A percentile compares a stretch with the other conserved stretches of the same genome.
Evolutionary conservation across 2,888 invertebrate species (phyloP).

Genomic region (Aphidoletes aphidimyza): DNA sequence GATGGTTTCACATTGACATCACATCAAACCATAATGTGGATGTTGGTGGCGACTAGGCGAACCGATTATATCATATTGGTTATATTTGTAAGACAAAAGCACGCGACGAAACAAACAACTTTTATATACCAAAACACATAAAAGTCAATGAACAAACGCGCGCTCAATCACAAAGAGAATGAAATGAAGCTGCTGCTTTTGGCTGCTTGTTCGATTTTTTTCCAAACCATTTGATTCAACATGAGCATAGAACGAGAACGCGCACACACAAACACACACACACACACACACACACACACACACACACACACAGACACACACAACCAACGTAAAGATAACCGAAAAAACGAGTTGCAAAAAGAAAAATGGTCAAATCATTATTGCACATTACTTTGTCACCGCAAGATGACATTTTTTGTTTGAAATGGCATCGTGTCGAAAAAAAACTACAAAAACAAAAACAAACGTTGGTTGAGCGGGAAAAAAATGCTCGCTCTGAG

Average conservation of each 20-base stretch:
- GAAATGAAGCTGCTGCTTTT: too few relatives aligned
- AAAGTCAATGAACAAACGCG: constrained; percentile 37
- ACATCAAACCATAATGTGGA: too few relatives aligned
- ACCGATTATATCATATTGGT: background rate
- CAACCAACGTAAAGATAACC: background rate
- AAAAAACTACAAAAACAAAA: background rate
- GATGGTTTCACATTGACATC: background rate
- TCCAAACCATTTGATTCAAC: constrained; percentile 18
- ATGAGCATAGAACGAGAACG: background rate
- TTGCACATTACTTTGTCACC: constrained; percentile 3
- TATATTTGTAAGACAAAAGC: background rate
- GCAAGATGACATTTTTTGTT: background rate
- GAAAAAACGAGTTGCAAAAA: background rate
- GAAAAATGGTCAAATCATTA: constrained; percentile 21
- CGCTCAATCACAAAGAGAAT: background rate
- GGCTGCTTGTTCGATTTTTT: background rate
- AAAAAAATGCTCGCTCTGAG: background rate
- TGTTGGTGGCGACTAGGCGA: background rate
- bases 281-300: background rate
- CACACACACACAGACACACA: background rate
- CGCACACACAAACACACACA: background rate
- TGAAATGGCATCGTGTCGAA: background rate
- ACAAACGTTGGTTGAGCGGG: background rate
- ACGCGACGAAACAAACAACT: background rate
- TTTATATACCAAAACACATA: background rate